These are phyloP conservation scores for Rhinella marina DNA, from an alignment of 2,797 vertebrate species.

Conservation along the genomic window DNA sequence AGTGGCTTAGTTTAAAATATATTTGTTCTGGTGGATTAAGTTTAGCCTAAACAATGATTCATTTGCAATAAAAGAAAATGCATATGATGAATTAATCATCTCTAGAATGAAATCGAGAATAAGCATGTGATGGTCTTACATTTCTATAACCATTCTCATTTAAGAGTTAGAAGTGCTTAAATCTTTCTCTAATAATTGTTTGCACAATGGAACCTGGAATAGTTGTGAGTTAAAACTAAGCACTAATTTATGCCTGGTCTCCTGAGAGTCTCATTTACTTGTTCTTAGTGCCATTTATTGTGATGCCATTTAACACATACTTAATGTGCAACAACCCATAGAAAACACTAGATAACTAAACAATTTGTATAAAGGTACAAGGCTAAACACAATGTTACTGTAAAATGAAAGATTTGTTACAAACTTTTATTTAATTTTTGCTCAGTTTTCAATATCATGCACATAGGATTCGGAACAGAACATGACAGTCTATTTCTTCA, in stretches of 20 bases:
- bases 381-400: not conserved
- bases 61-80: slow-evolving; percentile 19
- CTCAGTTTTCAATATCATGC: too few relatives aligned
- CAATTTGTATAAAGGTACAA: not conserved
- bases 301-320: not conserved
- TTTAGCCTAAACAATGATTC: not conserved
- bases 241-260: slow-evolving; percentile 17
- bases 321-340: not conserved
- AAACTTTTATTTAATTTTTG: too few relatives aligned
- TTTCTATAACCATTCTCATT: slow-evolving; percentile 15
- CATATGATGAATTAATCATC: slow-evolving; percentile 27
- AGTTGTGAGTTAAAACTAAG: not conserved
- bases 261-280: slow-evolving; percentile 10
- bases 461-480: too few relatives aligned
- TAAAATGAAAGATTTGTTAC: too few relatives aligned
- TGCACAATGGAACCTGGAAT: slow-evolving; percentile 14
- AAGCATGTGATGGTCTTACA: not conserved
- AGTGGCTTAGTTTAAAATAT: not conserved
- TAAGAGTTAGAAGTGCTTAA: not conserved
- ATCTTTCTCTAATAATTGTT: slow-evolving; percentile 33
- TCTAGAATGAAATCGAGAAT: slow-evolving; percentile 9
- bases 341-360: not conserved
- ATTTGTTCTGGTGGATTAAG: not conserved
- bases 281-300: not conserved
- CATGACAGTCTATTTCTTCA: too few relatives aligned